Percentiles rank a stretch among this genome's conserved stretches.
Evolutionary conservation across 1,140 invertebrate species (phyloP).

Genomic region (Zaprionus davidi): DNA sequence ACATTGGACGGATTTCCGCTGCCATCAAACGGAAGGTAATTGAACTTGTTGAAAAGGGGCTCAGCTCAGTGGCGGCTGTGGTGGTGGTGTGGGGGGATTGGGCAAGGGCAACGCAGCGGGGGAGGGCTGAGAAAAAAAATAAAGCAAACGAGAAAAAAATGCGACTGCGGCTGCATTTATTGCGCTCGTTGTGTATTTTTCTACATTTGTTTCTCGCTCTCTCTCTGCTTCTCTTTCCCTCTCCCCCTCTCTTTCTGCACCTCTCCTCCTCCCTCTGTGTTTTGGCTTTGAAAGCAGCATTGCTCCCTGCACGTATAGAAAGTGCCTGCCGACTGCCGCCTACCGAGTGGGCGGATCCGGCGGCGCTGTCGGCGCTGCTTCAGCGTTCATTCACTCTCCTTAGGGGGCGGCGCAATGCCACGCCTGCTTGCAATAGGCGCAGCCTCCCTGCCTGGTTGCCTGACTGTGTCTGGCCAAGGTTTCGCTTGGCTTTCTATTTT

Average conservation of each 20-base stretch:
- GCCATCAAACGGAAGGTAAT: constrained; percentile 89
- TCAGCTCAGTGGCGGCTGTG: neutral
- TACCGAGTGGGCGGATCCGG: constrained; percentile 42
- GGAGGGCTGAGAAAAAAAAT: constrained; percentile 30
- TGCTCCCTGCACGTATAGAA: constrained; percentile 58
- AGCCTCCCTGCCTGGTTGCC: neutral
- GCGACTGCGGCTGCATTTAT: constrained; percentile 69
- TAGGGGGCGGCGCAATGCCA: constrained; percentile 2
- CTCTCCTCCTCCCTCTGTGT: constrained; percentile 25
- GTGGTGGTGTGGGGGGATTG: constrained; percentile 3
- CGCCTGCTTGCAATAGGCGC: neutral
- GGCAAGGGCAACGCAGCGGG: constrained; percentile 72
- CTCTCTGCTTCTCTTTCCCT: neutral
- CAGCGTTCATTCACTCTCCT: constrained; percentile 76
- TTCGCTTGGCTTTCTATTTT: constrained; percentile 76
- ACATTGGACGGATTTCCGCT: constrained; percentile 91
- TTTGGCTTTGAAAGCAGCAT: constrained; percentile 79
- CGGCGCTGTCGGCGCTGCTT: constrained; percentile 56
- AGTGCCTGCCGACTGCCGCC: constrained; percentile 68
- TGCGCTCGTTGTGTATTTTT: constrained; percentile 61
- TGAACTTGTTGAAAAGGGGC: constrained; percentile 82
- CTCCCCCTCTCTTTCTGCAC: neutral
- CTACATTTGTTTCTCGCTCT: constrained; percentile 23
- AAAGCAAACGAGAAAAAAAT: constrained; percentile 27
- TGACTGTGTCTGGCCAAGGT: constrained; percentile 66